Base-by-base conservation (phyloP, 2,888 invertebrate genomes). In the Platycnemis pennipes region DNA sequence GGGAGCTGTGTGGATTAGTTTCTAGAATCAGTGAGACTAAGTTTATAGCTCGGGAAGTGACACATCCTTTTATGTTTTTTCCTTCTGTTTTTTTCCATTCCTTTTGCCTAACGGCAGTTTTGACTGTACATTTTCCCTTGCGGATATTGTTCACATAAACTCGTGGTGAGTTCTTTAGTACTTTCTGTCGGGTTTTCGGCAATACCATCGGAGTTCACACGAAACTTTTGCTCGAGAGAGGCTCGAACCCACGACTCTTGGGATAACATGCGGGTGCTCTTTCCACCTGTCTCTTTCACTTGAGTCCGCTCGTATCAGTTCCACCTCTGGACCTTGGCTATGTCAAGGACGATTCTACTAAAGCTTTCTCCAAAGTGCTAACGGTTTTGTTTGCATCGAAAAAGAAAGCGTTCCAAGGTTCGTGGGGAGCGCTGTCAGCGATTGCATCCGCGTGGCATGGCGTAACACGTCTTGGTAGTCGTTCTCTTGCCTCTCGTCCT, bases 291-390 rank as follows among this genome's bases (percentile, higher is more conserved):
- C 37, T 77, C 11, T n/a, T 37, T 13, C 2, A 37, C 0, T 8
- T 11, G 77, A 31, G 37, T 37, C 13, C 11, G 26, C 37, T 31
- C 37, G 37, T 77, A 63, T 63, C 63, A 63, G 26, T 26, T 63
- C 63, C 63, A 1, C 26, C 63, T 49, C 49, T 37, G n/a, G 31
- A 37, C 4, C 37, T 77, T 37, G 31, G 77, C 77, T 77, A 37
- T 77, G 37, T 77, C 77, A 77, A 77, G 77, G 77, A 77, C 77
- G 37, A 77, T 37, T 37, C 77, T 31, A 37, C 77, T 31, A 37
- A 77, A 37, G 37, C 77, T 77, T 77, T 77, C 77, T 13, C 77
- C 37, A 13, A 37, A 77, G 77, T 77, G 77, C 77, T 77, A 77
- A 77, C 77, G 77, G 77, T 77, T 77, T 77, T 77, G 77, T 77